Base-by-base conservation (phyloP, 2,113 vertebrate genomes). In the Archocentrus centrarchus region DNA sequence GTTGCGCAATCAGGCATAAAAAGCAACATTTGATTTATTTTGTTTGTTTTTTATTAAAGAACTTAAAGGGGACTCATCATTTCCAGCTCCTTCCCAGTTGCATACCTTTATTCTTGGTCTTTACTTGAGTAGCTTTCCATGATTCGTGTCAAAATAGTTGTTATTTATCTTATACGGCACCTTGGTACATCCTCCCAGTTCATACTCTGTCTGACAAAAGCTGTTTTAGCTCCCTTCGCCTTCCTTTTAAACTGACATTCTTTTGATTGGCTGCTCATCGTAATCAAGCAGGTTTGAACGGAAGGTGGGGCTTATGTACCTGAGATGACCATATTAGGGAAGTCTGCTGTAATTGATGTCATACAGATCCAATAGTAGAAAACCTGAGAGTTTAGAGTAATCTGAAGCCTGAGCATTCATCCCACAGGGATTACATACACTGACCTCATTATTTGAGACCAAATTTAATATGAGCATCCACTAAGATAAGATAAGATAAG, bases 251-350 rank as follows among this genome's bases (percentile, higher is more conserved):
- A 73, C 47, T 11, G 20, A 27, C n/a, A 53, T 73, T 73, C 1
- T 73, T 9, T 55, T 55, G 18, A 73, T 55, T 1, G 47, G 47
- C 68, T 73, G 68, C 18, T 73, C 2, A 6, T 55, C 68, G 3
- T 73, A 55, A 55, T 55, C 27, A 14, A 53, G 47, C 53, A 53
- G 17, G 50, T 73, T 73, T 53, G 44, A 73, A 32, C 27, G 32
- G 27, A 10, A 0, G 66, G 27, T 53, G 44, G 66, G 32, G 15
- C 47, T 32, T 35, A 53, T 0, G 0, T 35, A 0, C 2, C 11
- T 73, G 2, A 53, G 1, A 2, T 4, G 11, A 73, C 27, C 47
- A 35, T 73, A 73, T 73, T 55, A 73, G 44, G 44, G 24, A 32
- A 32, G 32, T 73, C 18, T 55, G 27, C 68, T 73, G 27, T 53